Conservation (phyloP, 2,888 invertebrate species). For the Lasioglossum marginatum region DNA sequence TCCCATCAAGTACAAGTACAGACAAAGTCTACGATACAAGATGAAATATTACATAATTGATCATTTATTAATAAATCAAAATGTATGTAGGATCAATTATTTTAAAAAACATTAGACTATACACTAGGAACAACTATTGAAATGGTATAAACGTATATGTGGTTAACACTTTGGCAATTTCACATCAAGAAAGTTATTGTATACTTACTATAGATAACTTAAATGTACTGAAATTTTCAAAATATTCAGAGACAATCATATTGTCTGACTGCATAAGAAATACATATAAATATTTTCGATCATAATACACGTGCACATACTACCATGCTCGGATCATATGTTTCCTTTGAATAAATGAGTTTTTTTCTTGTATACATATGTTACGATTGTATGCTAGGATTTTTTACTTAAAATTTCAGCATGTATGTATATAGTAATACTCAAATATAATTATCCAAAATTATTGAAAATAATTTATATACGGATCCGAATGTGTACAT, state of each 20-base stretch:
- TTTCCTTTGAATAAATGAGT: slow-evolving; percentile 67
- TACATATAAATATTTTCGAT: slow-evolving; percentile 48
- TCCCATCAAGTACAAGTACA: slow-evolving; percentile 37
- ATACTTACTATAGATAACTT: slow-evolving; percentile 7
- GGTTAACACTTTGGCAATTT: slow-evolving; percentile 42
- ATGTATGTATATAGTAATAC: not conserved
- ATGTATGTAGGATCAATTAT: slow-evolving; percentile 30
- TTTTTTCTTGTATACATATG: slow-evolving; percentile 47
- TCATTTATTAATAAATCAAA: slow-evolving; percentile 22
- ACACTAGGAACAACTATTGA: slow-evolving; percentile 42
- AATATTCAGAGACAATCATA: slow-evolving; percentile 15
- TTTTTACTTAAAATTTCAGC: not conserved
- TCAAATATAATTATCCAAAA: not conserved
- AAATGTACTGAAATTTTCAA: slow-evolving; percentile 6
- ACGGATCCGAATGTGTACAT: not conserved
- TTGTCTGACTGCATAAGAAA: slow-evolving; percentile 12
- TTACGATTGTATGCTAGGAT: not conserved
- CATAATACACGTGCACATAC: slow-evolving; percentile 73
- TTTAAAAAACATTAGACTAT: slow-evolving; percentile 19
- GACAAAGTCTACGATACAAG: slow-evolving; percentile 54
- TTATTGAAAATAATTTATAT: not conserved
- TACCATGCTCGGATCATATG: slow-evolving; percentile 64
- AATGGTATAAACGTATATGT: slow-evolving; percentile 63
- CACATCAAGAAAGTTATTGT: slow-evolving; percentile 1
- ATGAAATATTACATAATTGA: slow-evolving; percentile 34